Evolutionary conservation across 1,140 invertebrate species (phyloP).

Genomic region (Armadillidium nasatum): DNA sequence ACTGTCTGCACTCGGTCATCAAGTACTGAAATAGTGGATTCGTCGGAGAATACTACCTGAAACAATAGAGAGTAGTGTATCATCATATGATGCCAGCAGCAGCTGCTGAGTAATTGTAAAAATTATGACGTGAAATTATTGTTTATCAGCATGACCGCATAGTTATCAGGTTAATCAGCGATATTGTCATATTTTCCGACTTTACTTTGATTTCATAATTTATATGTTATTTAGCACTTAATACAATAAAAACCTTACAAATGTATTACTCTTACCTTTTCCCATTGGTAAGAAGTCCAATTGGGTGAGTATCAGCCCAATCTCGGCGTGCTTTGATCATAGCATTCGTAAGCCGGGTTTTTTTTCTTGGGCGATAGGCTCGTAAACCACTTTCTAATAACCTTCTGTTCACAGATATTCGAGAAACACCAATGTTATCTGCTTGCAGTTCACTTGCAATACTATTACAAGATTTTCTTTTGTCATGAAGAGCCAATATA

Average conservation of each 20-base stretch:
- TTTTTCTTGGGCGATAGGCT: no score
- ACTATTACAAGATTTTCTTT: slow-evolving; percentile 4
- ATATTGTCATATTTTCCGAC: slow-evolving; percentile 1
- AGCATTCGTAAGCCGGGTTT: no score
- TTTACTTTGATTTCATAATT: slow-evolving; percentile 7
- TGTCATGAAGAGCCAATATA: slow-evolving; percentile 10
- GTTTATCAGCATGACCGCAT: slow-evolving; percentile 1
- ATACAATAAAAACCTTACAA: slow-evolving; percentile 1
- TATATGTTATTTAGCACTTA: background rate
- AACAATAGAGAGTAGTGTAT: slow-evolving; percentile 10
- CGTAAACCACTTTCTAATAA: no score
- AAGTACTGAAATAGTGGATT: background rate
- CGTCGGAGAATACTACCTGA: background rate
- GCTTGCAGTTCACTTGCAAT: slow-evolving; percentile 4
- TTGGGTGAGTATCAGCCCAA: no score
- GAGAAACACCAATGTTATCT: slow-evolving; percentile 9
- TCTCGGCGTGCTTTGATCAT: no score
- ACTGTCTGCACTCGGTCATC: background rate
- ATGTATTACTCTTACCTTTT: background rate
- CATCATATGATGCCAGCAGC: slow-evolving; percentile 7
- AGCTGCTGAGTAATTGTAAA: background rate
- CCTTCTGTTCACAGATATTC: no score
- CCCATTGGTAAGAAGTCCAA: no score
- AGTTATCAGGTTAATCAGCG: background rate
- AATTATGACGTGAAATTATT: slow-evolving; percentile 7